Base-by-base conservation (phyloP, 2,888 invertebrate genomes). In the Aphelenchoides bicaudatus region DNA sequence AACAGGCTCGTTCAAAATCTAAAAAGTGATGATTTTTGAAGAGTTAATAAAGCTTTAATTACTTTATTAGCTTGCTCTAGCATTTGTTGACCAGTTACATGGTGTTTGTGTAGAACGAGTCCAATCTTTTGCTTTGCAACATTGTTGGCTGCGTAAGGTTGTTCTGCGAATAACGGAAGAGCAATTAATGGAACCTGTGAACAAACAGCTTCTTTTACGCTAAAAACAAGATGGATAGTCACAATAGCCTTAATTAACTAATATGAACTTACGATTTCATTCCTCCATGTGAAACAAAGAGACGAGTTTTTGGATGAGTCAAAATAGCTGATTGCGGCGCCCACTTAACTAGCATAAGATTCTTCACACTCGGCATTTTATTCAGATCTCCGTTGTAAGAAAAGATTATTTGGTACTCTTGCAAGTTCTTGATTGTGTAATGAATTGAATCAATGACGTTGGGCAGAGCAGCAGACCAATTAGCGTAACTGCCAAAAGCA, bases 261-360 rank as follows among this genome's bases (percentile, higher is more conserved):
- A 1, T 16, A 19, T 51, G 27, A 43, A 4, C 30, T 1, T 19
- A 64, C 67, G 66, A 70, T 38, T 68, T 68, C 8, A 71, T 55
- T 47, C 68, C 68, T 4, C 61, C 70, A 52, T 68, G 68, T 5
- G 62, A 58, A n/a, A 68, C 52, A 39, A 62, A 68, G 21, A 52
- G 19, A 13, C 31, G 25, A 1, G 70, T 68, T n/a, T 54, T 64
- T 5, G 38, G 27, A 53, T 68, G 62, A n/a, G 48, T 37, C 6
- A 68, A 54, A n/a, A 68, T 58, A 13, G 53, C 67, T 28, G 49
- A 28, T 47, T 68, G 68, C 3, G 68, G 69, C 19, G 61, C 55
- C 65, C 70, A 71, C 29, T 62, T 61, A 1, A 58, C 34, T 31
- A 61, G 39, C 19, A 30, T 19, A 8, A 68, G 46, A 37, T 67